Evolutionary conservation across 2,113 vertebrate genomes (phyloP).

Genomic region (Xenotilapia flavipinnis): DNA sequence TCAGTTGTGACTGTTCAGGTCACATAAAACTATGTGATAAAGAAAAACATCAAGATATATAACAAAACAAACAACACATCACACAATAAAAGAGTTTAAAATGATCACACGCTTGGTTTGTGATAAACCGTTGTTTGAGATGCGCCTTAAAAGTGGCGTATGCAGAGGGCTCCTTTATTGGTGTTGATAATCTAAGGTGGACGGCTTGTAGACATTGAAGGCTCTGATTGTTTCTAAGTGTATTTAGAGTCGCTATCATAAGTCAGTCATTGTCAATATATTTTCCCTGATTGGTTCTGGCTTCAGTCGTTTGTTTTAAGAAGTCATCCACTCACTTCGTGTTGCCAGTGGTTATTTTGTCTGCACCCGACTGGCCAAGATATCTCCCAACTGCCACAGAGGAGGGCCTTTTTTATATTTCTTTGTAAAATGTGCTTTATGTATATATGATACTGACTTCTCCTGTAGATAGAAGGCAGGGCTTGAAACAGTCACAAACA

Average conservation of each 20-base stretch:
- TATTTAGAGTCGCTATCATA: neutral
- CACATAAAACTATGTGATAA: neutral
- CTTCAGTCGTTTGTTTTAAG: accelerated
- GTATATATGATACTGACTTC: neutral
- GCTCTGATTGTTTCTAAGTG: neutral
- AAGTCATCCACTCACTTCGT: neutral
- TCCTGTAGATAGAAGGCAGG: neutral
- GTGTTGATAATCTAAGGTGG: neutral
- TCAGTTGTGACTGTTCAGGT: neutral
- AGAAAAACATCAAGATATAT: neutral
- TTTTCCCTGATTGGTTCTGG: neutral
- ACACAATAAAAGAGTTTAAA: neutral
- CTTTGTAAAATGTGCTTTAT: neutral
- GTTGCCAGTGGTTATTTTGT: neutral
- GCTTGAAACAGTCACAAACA: neutral
- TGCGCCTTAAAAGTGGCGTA: neutral
- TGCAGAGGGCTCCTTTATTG: neutral
- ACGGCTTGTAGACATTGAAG: neutral
- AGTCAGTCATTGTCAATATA: accelerated
- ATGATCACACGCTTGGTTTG: neutral
- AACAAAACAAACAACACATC: neutral
- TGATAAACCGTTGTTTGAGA: neutral
- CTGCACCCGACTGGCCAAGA: neutral
- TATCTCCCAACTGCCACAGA: neutral
- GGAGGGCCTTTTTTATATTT: neutral